Evolutionary conservation across 1,140 invertebrate species (phyloP).

Genomic region (Venturia canescens): DNA sequence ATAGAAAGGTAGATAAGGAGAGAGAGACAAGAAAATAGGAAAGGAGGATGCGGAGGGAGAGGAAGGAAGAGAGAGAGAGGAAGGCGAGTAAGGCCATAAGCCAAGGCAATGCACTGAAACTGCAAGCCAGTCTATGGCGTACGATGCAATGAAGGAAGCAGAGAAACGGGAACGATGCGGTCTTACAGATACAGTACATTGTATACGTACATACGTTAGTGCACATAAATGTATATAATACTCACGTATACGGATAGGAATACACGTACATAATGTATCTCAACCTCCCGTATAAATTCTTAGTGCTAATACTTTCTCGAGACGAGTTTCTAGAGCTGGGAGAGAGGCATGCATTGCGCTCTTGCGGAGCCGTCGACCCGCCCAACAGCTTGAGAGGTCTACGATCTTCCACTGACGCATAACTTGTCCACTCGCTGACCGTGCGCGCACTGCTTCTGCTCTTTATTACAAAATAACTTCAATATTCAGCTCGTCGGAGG

Average conservation of each 20-base stretch:
- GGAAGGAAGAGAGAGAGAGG: not conserved
- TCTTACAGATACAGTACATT: conserved; percentile 26
- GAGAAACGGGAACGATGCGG: conserved; percentile 42
- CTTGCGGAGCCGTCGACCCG: conserved; percentile 34
- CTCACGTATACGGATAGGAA: not conserved
- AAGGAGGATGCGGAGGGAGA: no score
- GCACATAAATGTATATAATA: no score
- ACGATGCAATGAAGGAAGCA: conserved; percentile 36
- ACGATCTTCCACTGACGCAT: conserved; percentile 14
- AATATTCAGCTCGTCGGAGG: not conserved
- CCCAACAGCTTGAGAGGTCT: conserved; percentile 23
- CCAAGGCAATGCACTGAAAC: conserved; percentile 8
- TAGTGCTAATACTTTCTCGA: conserved; percentile 41
- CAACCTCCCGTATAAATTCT: conserved; percentile 42
- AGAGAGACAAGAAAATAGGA: not conserved
- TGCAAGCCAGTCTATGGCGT: conserved; percentile 2
- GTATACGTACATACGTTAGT: not conserved
- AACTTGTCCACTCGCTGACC: conserved; percentile 25
- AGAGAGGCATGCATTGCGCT: conserved; percentile 38
- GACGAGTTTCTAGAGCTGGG: conserved; percentile 44
- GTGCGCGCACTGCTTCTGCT: not conserved
- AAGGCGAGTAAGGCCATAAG: conserved; percentile 10
- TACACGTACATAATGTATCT: not conserved
- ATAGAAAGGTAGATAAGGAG: not conserved
- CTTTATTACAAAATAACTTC: conserved; percentile 8